Conservation (phyloP, 2,113 vertebrate species). For the Paraplagusia blochii region DNA sequence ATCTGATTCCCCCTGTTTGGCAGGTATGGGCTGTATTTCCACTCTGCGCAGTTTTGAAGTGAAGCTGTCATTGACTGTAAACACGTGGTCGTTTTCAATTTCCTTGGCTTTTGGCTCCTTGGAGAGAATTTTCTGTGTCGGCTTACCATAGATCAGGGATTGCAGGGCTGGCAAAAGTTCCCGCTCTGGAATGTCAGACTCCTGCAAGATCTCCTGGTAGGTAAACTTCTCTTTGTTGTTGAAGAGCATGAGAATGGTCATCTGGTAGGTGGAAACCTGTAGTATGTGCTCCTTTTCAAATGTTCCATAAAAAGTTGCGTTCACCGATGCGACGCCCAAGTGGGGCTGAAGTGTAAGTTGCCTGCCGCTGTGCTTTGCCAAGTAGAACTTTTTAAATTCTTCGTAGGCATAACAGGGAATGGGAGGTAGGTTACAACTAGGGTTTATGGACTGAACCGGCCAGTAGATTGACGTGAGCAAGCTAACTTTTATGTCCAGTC, state of each 20-base stretch:
- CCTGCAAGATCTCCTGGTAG: constrained; percentile 98
- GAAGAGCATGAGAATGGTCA: constrained; percentile 99
- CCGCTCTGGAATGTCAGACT: constrained; percentile 95
- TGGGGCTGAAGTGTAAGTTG: constrained; percentile 94
- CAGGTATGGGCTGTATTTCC: constrained; percentile 98
- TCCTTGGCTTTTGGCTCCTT: constrained; percentile 98
- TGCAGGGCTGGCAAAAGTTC: constrained; percentile 93
- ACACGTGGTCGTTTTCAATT: constrained; percentile 95
- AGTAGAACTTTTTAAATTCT: constrained; percentile 98
- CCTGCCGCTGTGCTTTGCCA: constrained; percentile 93
- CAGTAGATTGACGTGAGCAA: constrained; percentile 97
- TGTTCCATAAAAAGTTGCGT: constrained; percentile 92
- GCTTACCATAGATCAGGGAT: constrained; percentile 94
- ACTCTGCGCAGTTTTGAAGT: constrained; percentile 98
- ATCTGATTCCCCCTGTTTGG: constrained; percentile 97
- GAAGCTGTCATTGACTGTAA: constrained; percentile 98
- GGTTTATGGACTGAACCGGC: constrained; percentile 96
- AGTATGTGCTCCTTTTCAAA: constrained; percentile 98
- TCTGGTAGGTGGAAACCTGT: constrained; percentile 98
- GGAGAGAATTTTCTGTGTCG: constrained; percentile 92
- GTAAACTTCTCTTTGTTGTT: constrained; percentile 97
- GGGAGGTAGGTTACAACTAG: constrained; percentile 97
- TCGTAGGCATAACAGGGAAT: constrained; percentile 95
- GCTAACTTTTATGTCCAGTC: constrained; percentile 94
- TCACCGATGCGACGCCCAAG: constrained; percentile 93